Conservation (phyloP, 35 echinoderm and acorn worm genomes). For the Diadema setosum region DNA sequence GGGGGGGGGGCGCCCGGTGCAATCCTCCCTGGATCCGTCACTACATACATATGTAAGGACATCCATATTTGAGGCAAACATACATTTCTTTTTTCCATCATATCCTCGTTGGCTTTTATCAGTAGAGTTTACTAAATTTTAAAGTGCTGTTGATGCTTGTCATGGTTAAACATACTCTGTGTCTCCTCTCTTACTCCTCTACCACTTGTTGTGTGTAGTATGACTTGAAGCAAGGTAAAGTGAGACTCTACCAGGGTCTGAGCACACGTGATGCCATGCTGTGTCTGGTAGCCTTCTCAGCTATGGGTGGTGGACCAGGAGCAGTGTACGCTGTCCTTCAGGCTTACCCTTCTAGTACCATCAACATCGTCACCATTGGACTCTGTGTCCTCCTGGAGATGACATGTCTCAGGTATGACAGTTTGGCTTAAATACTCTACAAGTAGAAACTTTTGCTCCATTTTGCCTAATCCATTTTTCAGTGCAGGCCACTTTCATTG, state of each 20-base stretch:
- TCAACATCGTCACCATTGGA: conserved; percentile 79
- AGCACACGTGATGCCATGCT: conserved; percentile 28
- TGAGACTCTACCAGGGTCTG: conserved; percentile 41
- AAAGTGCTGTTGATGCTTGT: too few species aligned
- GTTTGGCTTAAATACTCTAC: too few species aligned
- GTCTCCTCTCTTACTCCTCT: not conserved
- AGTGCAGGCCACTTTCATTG: not conserved
- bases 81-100: too few species aligned
- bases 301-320: conserved; percentile 67
- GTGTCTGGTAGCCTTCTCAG: conserved; percentile 1
- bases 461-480: not conserved
- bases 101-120: too few species aligned
- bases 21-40: too few species aligned
- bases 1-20: too few species aligned
- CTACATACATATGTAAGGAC: too few species aligned
- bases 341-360: conserved; percentile 48
- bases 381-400: conserved; percentile 84
- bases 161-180: too few species aligned
- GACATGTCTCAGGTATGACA: conserved; percentile 85
- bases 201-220: conserved; percentile 43
- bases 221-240: conserved; percentile 62
- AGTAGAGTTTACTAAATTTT: too few species aligned
- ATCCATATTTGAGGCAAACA: too few species aligned
- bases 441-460: too few species aligned
- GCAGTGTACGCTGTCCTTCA: conserved; percentile 59